Evolutionary conservation across 2,113 vertebrate species (phyloP), one percentile per base, ranked within the genome.

Genomic region (Colius striatus): DNA sequence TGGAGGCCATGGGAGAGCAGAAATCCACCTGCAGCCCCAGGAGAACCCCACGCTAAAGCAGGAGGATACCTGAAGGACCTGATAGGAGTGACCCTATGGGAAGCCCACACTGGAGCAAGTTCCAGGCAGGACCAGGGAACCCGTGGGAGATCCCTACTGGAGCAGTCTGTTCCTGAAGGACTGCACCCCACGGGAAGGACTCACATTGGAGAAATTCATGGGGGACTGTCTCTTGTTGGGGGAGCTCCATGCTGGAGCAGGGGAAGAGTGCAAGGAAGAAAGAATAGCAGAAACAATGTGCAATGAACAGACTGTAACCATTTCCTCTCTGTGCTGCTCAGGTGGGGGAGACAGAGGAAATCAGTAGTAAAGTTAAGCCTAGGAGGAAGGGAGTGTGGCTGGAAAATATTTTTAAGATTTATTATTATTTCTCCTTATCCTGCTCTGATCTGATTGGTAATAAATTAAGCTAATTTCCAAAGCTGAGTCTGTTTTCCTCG

Each of bases 71-170:
- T 30, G 26, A 54, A 54, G 22, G 25, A 76, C n/a, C n/a, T n/a
- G n/a, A n/a, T n/a, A n/a, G n/a, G n/a, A 8, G 13, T 70, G 22
- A 41, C 10, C 10, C 7, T 0, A 2, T 43, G 51, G 29, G 18
- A 20, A 74, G 6, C 16, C 11, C 4, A 1, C 10, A 2, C 4
- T 48, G 20, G 22, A 53, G 29, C 3, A n/a, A 27, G 10, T 32
- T 75, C 54, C 16, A 23, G 30, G 21, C 43, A 25, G 30, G 30
- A 48, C 65, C 30, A 48, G 21, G 3, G 62, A 20, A 29, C 25
- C 10, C 2, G 7, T 29, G 48, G 29, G 38, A 41, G 38, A 41
- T 41, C 38, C 12, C 38, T 12, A 41, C 16, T 30, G 27, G 18
- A n/a, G 13, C 22, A 75, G 12, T 41, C 38, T 41, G 38, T 29